phyloP scores from a whole-genome alignment of 2,888 invertebrate species.

The Meiosimyza platycephala region DNA sequence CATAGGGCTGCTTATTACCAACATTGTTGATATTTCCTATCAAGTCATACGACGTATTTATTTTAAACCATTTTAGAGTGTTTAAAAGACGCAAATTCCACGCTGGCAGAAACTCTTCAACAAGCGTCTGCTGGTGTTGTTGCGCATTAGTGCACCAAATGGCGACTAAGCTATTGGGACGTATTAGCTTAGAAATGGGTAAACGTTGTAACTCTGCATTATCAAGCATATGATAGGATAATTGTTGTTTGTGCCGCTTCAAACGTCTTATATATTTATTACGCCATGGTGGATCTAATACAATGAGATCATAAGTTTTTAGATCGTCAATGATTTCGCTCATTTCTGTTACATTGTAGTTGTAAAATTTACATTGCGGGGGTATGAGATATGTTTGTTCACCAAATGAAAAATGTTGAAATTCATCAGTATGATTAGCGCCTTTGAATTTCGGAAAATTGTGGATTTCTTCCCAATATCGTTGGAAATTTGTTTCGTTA shows the following conservation, averaged over 20 bases:
- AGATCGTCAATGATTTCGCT: conserved; percentile 68
- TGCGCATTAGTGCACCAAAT: conserved; percentile 94
- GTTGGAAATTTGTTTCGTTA: conserved; percentile 37
- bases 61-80: conserved; percentile 85
- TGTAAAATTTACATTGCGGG: conserved; percentile 74
- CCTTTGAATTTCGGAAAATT: conserved; percentile 69
- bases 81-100: conserved; percentile 81
- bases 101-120: conserved; percentile 78
- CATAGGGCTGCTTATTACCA: conserved; percentile 86
- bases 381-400: conserved; percentile 75
- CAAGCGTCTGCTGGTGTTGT: conserved; percentile 76
- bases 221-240: conserved; percentile 80
- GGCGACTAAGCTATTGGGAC: conserved; percentile 76
- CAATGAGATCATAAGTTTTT: conserved; percentile 74
- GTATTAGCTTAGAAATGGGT: conserved; percentile 75
- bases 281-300: conserved; percentile 97
- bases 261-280: conserved; percentile 92
- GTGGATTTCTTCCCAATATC: conserved; percentile 57
- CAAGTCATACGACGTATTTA: conserved; percentile 75
- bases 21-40: conserved; percentile 74
- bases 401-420: conserved; percentile 66
- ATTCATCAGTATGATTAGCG: conserved; percentile 70
- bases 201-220: conserved; percentile 79
- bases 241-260: conserved; percentile 72
- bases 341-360: conserved; percentile 74